Percentiles rank a stretch among this genome's conserved stretches.
Evolutionary conservation across 2,888 invertebrate genomes (phyloP).

Genomic region (Diaphora mendica): DNA sequence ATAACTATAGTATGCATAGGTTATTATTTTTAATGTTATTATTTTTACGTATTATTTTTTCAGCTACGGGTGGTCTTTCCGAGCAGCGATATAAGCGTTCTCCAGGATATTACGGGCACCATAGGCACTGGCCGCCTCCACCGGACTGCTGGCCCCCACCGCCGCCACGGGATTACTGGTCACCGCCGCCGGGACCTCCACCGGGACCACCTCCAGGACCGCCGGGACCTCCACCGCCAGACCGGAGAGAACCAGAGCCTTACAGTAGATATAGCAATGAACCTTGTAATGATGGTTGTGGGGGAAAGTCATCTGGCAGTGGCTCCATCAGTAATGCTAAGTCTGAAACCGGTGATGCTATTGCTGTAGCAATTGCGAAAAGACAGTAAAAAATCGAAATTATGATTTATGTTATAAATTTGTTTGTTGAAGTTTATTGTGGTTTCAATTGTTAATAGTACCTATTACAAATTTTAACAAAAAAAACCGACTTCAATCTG

Average conservation of each 20-base stretch:
- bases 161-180: slow-evolving; percentile 42
- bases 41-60: slow-evolving; percentile 42
- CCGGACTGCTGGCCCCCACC: slow-evolving; percentile 33
- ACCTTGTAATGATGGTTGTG: slow-evolving; percentile 29
- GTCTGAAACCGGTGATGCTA: slow-evolving; percentile 62
- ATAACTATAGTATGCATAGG: no score
- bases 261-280: neutral
- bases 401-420: neutral
- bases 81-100: slow-evolving; percentile 67
- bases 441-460: neutral
- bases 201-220: slow-evolving; percentile 25
- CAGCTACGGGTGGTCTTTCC: slow-evolving; percentile 49
- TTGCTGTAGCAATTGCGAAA: slow-evolving; percentile 68
- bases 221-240: slow-evolving; percentile 32
- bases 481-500: no score
- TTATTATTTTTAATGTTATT: no score
- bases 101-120: slow-evolving; percentile 55
- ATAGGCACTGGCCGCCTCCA: slow-evolving; percentile 38
- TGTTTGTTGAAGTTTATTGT: neutral
- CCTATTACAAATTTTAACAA: no score
- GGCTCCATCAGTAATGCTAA: slow-evolving; percentile 65
- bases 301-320: slow-evolving; percentile 26
- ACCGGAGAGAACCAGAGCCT: slow-evolving; percentile 16
- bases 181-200: slow-evolving; percentile 34
- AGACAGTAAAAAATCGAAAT: slow-evolving; percentile 7